Conservation (phyloP, 2,888 invertebrate species). For the Melinaea marsaeus region DNA sequence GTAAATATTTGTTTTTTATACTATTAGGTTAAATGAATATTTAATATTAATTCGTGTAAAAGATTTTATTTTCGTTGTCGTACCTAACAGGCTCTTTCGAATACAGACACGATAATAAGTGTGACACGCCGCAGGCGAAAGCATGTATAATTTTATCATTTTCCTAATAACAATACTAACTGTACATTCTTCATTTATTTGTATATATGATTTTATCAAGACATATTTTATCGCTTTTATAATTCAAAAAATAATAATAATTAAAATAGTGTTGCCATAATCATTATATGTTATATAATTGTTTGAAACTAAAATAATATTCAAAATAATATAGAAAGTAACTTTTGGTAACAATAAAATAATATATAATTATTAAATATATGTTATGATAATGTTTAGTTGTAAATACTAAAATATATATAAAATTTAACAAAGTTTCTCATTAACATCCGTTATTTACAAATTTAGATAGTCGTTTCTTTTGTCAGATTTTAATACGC, state of each 20-base stretch:
- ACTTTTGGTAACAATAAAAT: no score
- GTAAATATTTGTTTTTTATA: no score
- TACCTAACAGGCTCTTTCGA: background rate
- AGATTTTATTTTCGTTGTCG: background rate
- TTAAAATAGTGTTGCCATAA: no score
- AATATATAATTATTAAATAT: no score
- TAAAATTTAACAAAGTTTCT: conserved; percentile 7
- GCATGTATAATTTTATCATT: conserved; percentile 17
- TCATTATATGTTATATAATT: no score
- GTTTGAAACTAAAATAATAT: no score
- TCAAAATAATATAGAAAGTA: no score
- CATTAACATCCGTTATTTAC: conserved; percentile 22
- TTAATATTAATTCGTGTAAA: background rate
- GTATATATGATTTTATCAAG: no score
- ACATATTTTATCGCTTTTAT: no score
- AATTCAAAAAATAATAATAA: no score
- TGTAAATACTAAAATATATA: background rate
- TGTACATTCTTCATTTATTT: conserved; percentile 9
- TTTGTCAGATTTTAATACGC: conserved; percentile 28
- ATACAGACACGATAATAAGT: conserved; percentile 6
- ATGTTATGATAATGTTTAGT: background rate
- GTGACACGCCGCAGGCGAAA: conserved; percentile 6
- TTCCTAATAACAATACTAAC: conserved; percentile 8
- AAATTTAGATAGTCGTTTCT: conserved; percentile 13
- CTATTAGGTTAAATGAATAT: no score